Evolutionary conservation across 2,113 vertebrate species (phyloP), one percentile per base, ranked within the genome.

Genomic region (Pterocles burchelli): DNA sequence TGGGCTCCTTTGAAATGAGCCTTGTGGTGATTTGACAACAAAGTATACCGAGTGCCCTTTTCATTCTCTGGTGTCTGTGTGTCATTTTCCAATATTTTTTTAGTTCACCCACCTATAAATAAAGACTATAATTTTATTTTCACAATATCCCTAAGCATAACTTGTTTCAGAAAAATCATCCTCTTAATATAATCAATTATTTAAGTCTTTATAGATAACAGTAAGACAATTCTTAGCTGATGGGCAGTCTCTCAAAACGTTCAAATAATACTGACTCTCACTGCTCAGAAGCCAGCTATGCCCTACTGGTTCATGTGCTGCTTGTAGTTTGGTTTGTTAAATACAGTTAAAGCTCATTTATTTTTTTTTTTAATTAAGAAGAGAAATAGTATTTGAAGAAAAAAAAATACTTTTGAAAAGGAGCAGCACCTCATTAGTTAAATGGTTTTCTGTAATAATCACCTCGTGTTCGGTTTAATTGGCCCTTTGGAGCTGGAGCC

Each of bases 401-500:
- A 71, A 73, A 73, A 24, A 0, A 26, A 10, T 20, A 5, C 38
- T 91, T 80, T 89, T 71, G 22, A 17, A 45, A 25, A 72, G 73
- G 45, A 88, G 49, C 73, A 73, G 94, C 38, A 38, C 65, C 52
- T 85, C 38, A 24, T 91, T 90, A 80, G 89, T 93, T 95, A 88
- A 90, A 51, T 52, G 21, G 3, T 46, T 67, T 57, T 83, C 33
- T 61, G 52, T 45, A 34, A 62, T 85, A 74, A 83, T 68, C 61
- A 12, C 94, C 66, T 90, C 15, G 2, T 12, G 17, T 67, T 96
- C 87, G 28, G 68, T 90, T 96, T 61, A 66, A 71, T 94, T 77
- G 90, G 95, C 94, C 95, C 93, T 63, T 33, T 2, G 33, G 7
- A 31, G 91, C 76, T 95, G 94, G 91, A 78, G 95, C 34, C 95